Conservation (phyloP, 2,797 vertebrate genomes). For the Enteromius paludinosus region DNA sequence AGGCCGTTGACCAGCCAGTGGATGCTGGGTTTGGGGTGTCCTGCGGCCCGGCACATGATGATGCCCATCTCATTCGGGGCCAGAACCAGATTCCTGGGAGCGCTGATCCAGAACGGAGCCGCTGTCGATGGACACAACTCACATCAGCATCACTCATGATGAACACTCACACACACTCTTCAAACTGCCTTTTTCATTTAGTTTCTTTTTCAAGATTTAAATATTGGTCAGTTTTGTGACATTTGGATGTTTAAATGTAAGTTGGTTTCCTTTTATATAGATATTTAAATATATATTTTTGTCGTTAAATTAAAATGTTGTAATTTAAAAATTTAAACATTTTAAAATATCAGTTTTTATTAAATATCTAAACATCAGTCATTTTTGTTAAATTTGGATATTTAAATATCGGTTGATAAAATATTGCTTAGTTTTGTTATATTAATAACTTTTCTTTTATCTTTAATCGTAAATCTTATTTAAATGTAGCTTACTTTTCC, state of each 20-base stretch:
- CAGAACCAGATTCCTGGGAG: slow-evolving; percentile 89
- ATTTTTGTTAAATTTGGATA: background rate
- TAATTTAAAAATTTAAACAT: too few species aligned
- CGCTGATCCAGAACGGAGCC: slow-evolving; percentile 94
- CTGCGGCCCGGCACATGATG: slow-evolving; percentile 90
- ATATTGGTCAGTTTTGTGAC: background rate
- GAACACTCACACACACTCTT: background rate
- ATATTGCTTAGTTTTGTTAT: background rate
- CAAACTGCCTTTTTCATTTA: too few species aligned
- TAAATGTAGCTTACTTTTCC: too few species aligned
- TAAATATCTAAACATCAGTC: too few species aligned
- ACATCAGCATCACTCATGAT: background rate
- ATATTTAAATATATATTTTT: too few species aligned
- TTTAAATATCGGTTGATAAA: background rate
- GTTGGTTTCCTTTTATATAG: too few species aligned
- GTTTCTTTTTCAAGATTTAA: background rate
- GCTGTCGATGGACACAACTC: slow-evolving; percentile 74
- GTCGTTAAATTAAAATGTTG: too few species aligned
- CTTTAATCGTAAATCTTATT: too few species aligned
- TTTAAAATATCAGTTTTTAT: too few species aligned
- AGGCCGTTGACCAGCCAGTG: slow-evolving; percentile 91
- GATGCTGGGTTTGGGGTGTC: slow-evolving; percentile 90
- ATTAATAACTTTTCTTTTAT: background rate
- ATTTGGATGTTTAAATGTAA: background rate
- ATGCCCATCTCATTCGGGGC: slow-evolving; percentile 89